A percentile compares a stretch with the other conserved stretches of the same genome.
These are phyloP conservation scores for Scaptodrosophila lebanonensis DNA, from an alignment of 1,140 invertebrate species.

Conservation along the genomic window DNA sequence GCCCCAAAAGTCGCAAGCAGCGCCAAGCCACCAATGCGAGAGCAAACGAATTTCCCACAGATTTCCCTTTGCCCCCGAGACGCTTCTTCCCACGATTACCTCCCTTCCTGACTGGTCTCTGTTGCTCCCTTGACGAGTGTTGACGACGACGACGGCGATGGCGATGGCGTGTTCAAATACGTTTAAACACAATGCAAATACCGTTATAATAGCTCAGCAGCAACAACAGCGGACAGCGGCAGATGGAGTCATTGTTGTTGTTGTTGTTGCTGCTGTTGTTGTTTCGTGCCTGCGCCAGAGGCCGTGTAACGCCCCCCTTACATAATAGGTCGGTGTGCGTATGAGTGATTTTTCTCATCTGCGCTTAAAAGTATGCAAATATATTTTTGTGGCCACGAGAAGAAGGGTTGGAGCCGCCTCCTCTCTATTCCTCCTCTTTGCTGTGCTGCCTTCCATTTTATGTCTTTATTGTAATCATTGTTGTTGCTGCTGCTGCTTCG, in stretches of 20 bases:
- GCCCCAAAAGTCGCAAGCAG: constrained; percentile 4
- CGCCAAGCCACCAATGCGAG: not conserved
- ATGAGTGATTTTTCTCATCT: constrained; percentile 72
- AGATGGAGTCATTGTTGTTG: constrained; percentile 20
- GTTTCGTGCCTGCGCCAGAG: constrained; percentile 24
- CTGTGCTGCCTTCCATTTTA: constrained; percentile 54
- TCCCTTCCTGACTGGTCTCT: no score
- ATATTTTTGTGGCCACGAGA: constrained; percentile 6
- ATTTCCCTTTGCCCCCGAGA: constrained; percentile 16
- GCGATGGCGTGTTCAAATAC: constrained; percentile 58
- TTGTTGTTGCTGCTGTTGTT: no score
- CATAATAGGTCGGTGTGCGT: constrained; percentile 53
- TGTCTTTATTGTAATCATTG: constrained; percentile 35
- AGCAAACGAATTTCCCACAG: constrained; percentile 48
- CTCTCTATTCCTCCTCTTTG: no score
- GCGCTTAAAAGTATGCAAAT: constrained; percentile 74
- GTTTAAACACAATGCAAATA: constrained; percentile 76
- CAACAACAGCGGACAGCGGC: constrained; percentile 54
- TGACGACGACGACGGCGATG: constrained; percentile 1
- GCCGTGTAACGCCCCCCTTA: constrained; percentile 42
- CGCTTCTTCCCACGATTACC: no score
- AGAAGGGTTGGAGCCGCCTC: constrained; percentile 25
- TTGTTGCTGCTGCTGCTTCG: constrained; percentile 20
- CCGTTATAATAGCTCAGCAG: constrained; percentile 70
- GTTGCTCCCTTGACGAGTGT: constrained; percentile 33